Base-by-base conservation (phyloP, 2,797 vertebrate genomes). In the Hybognathus amarus region DNA sequence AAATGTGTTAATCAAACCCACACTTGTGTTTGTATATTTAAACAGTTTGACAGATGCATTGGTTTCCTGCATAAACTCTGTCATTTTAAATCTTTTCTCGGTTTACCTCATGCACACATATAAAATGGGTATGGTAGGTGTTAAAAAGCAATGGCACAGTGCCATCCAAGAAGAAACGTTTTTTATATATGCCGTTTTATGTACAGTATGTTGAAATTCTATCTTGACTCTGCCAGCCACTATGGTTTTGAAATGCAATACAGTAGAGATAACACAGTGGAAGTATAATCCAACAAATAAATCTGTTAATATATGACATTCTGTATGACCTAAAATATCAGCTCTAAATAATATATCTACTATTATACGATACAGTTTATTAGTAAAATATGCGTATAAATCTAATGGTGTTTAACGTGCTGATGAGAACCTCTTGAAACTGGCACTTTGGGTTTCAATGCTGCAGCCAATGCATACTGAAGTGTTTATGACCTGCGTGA, bases 21-120 rank as follows among this genome's bases (percentile, higher is more conserved):
- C 61, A 64, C 76, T 70, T 38, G 75, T 33, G 1, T 24, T 18
- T 17, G 78, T 38, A 66, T n/a, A 80, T 68, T 54, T 15, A 70
- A 66, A 86, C 67, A 68, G 64, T 78, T 81, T 52, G 52, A 54
- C 40, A 63, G 61, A 71, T 8, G 64, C 73, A 86, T 86, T 38
- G 9, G 50, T 73, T 71, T 40, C 20, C 69, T 74, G 52, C 27
- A 6, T 56, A 27, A 63, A 75, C 45, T 36, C 54, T 54, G 63
- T 68, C 54, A 68, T 64, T 68, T 79, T 40, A 24, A 50, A 79
- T 56, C 8, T 40, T 79, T 79, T 76, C 61, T 78, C 27, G 4
- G 0, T 68, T 83, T 30, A 64, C n/a, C 45, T 83, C 45, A 56
- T 38, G 13, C n/a, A 75, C 70, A 30, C 61, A 75, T 27, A 15